Base-by-base conservation (phyloP, 2,888 invertebrate species). In the Cecidostiba fungosa region DNA sequence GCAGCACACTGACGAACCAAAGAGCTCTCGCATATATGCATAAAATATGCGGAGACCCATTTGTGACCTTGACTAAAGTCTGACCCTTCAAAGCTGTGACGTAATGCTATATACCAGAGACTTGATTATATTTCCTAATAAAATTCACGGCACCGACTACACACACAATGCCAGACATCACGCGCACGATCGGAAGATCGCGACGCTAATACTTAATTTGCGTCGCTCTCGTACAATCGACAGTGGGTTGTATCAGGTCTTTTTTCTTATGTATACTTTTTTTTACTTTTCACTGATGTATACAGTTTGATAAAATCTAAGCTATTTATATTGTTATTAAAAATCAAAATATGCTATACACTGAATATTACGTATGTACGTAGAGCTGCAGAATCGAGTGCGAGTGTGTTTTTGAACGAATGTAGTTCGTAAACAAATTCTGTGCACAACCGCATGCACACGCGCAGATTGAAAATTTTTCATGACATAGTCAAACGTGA, bases 401-500 rank as follows among this genome's bases (percentile, higher is more conserved):
- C 10, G 39, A 39, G 36, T 39, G 36, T 39, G n/a, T n/a, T 43
- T 23, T 74, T 26, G 12, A 47, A 47, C n/a, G 16, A 72, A 29
- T n/a, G 23, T 50, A 10, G n/a, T 26, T 59, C 36, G 54, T 59
- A n/a, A 77, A 77, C 23, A 77, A n/a, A 77, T 59, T 59, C n/a
- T 8, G 59, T 59, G 59, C 8, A 43, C 10, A 12, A 12, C 39
- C 39, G 39, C 39, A 43, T 12, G 39, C 10, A 12, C 74, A n/a
- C 29, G 19, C 29, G 50, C 29, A 26, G 32, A 6, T 6, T 6
- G 39, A 77, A 77, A 59, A 59, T 54, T 59, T 47, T 47, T 69
- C 66, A 78, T 69, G 78, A 78, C 78, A 47, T 32, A 19, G 69
- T 47, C 66, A 69, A 69, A 78, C 78, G 78, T 78, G 69, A 78